These are phyloP conservation scores for Eciton burchellii DNA, from an alignment of 1,140 invertebrate species.

Conservation along the genomic window DNA sequence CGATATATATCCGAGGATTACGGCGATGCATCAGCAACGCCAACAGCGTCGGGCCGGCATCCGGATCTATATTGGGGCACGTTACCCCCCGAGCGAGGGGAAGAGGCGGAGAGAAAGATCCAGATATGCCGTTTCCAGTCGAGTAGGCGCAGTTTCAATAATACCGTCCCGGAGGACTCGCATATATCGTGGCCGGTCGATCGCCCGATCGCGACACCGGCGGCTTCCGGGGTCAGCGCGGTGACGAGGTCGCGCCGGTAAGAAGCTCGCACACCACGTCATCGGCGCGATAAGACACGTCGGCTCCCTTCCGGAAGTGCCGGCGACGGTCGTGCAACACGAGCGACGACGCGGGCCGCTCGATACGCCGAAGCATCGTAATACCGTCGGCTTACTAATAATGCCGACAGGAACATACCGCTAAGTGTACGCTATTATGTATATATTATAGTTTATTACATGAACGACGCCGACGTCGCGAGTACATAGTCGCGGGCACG, in stretches of 20 bases:
- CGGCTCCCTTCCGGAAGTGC: constrained; percentile 15
- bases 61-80: constrained; percentile 69
- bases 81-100: constrained; percentile 26
- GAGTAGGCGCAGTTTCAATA: constrained; percentile 65
- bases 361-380: constrained; percentile 31
- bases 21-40: constrained; percentile 67
- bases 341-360: constrained; percentile 33
- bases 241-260: constrained; percentile 51
- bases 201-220: constrained; percentile 1
- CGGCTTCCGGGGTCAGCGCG: constrained; percentile 38
- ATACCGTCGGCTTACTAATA: constrained; percentile 52
- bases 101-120: constrained; percentile 43
- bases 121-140: constrained; percentile 46
- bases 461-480: neutral
- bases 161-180: constrained; percentile 30
- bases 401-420: constrained; percentile 38
- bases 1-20: constrained; percentile 71
- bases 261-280: constrained; percentile 23
- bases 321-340: constrained; percentile 8
- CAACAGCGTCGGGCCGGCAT: constrained; percentile 48
- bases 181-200: constrained; percentile 7
- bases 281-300: constrained; percentile 47
- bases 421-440: constrained; percentile 46
- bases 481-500: neutral
- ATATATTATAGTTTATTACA: constrained; percentile 24